Evolutionary conservation across 1,140 invertebrate species (phyloP), one percentile per base, ranked within the genome.

Genomic region (Medauroidea extradentata): DNA sequence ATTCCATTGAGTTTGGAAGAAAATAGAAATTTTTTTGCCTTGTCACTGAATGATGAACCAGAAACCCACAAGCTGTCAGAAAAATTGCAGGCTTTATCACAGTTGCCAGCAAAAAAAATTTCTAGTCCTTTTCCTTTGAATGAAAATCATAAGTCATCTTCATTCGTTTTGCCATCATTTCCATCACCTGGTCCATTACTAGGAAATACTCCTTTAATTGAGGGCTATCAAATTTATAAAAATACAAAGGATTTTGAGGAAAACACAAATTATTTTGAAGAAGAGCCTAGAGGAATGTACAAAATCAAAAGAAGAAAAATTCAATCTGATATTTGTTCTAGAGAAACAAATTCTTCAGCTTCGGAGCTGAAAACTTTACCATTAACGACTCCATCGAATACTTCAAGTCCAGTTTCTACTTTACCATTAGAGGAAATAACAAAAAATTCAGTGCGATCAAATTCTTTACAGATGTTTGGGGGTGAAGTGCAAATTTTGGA

Each of bases 101-200:
- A n/a, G n/a, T n/a, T n/a, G n/a, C n/a, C n/a, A n/a, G n/a, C n/a
- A n/a, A n/a, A n/a, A n/a, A n/a, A n/a, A n/a, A n/a, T n/a, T n/a
- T n/a, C n/a, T n/a, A n/a, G n/a, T n/a, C n/a, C n/a, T n/a, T 34
- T 4, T 34, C 11, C 29, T 34, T 34, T 11, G 4, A 34, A 11
- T 11, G 11, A 34, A 7, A 11, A 34, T 34, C 11, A 4, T 7
- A 11, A 34, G 29, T 34, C 29, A 34, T 11, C 29, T 11, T 7
- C 4, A 34, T 34, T 34, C 4, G 4, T 34, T 34, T 4, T 34
- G 11, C 29, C 29, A 34, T 11, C 29, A 7, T 34, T 11, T 34
- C 85, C 86, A 8, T 91, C 88, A 8, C 89, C 89, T 0, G 89
- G 89, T 0, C 89, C 90, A 1, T 74, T 91, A 59, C 74, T 91